Conservation (phyloP, 2,797 vertebrate genomes). For the Apogon hyalosoma region DNA sequence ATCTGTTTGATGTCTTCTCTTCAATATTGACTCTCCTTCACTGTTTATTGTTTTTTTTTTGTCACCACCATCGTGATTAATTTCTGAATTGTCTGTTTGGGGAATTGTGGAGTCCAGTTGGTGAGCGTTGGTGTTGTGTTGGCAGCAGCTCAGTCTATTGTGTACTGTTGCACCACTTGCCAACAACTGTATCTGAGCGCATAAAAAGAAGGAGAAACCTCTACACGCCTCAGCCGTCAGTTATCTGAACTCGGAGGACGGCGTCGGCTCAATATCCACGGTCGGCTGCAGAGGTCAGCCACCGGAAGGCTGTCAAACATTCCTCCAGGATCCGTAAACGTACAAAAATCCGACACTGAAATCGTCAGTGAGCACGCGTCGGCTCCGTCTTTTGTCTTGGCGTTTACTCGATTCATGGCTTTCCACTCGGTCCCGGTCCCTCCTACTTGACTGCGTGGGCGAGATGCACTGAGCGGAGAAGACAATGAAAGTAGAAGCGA, state of each 20-base stretch:
- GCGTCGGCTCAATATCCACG: conserved; percentile 6
- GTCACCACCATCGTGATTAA: background rate
- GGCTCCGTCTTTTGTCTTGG: conserved; percentile 23
- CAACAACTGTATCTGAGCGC: conserved; percentile 41
- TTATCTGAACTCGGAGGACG: conserved; percentile 29
- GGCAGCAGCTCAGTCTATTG: conserved; percentile 50
- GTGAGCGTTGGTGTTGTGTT: conserved; percentile 67
- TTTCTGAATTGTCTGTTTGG: conserved; percentile 34
- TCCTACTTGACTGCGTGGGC: conserved; percentile 16
- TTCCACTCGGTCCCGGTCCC: conserved; percentile 20
- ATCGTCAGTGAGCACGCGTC: background rate
- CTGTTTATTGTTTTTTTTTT: background rate
- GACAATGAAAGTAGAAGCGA: conserved; percentile 4
- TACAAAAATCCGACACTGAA: conserved; percentile 18
- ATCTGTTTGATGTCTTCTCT: conserved; percentile 41
- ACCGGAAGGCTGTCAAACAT: conserved; percentile 22
- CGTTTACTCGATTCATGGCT: background rate
- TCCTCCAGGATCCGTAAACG: conserved; percentile 21
- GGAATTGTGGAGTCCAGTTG: conserved; percentile 64
- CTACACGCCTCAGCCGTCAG: conserved; percentile 37
- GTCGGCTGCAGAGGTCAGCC: conserved; percentile 16
- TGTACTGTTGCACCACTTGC: conserved; percentile 52
- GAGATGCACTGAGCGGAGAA: conserved; percentile 10
- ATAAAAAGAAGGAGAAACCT: conserved; percentile 33
- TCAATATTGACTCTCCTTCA: conserved; percentile 6